Conservation (phyloP, 2,888 invertebrate genomes). For the Hedychridium roseum region DNA sequence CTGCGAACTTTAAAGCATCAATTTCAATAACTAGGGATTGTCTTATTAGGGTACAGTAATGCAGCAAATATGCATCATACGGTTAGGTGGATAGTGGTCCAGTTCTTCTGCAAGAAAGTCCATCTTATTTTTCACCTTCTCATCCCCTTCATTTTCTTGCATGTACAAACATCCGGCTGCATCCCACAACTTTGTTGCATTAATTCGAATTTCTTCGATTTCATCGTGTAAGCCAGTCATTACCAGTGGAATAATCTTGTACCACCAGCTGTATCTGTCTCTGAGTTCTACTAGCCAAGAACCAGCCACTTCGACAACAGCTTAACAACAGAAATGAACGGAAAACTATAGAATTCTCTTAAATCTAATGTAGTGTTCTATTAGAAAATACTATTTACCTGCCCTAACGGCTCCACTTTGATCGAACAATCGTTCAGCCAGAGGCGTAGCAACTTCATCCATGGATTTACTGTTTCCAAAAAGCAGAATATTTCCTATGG, state of each 20-base stretch:
- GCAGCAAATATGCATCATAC: constrained; percentile 52
- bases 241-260: constrained; percentile 83
- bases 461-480: constrained; percentile 77
- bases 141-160: constrained; percentile 85
- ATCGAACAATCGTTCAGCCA: constrained; percentile 90
- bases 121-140: constrained; percentile 76
- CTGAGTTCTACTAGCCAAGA: constrained; percentile 79
- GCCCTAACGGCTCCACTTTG: constrained; percentile 78
- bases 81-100: constrained; percentile 76
- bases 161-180: constrained; percentile 80
- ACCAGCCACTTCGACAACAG: constrained; percentile 80
- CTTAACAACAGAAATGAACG: constrained; percentile 52
- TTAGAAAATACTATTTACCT: no score
- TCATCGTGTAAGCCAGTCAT: constrained; percentile 87
- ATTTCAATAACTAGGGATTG: not conserved
- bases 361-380: no score
- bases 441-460: constrained; percentile 77
- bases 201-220: constrained; percentile 74
- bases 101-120: constrained; percentile 77
- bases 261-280: constrained; percentile 91
- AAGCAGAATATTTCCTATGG: constrained; percentile 74
- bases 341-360: no score
- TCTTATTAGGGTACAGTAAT: not conserved
- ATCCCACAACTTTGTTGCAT: constrained; percentile 74
- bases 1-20: constrained; percentile 68